Percentiles rank a stretch among this genome's conserved stretches.
Conservation (phyloP, 2,113 vertebrate species). For the Eurypyga helias region DNA sequence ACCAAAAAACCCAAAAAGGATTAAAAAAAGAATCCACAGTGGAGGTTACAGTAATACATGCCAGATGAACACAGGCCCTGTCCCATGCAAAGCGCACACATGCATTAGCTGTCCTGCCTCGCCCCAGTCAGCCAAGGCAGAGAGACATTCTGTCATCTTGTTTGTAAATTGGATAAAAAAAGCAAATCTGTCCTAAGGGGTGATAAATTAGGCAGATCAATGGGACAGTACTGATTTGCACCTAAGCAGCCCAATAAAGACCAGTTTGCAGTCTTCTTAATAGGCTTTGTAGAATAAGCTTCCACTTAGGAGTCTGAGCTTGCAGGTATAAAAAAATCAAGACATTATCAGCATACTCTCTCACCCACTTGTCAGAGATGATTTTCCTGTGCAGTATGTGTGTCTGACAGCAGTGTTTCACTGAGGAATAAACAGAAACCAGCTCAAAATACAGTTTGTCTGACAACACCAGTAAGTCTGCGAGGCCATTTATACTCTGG, state of each 20-base stretch:
- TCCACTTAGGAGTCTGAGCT: background rate
- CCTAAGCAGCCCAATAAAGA: background rate
- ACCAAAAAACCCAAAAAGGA: too few species aligned
- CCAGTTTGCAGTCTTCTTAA: background rate
- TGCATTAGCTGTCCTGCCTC: background rate
- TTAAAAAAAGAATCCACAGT: too few species aligned
- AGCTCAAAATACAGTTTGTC: constrained; percentile 83
- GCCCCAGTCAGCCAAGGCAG: background rate
- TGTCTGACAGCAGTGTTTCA: background rate
- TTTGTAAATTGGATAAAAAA: background rate
- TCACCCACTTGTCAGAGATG: background rate
- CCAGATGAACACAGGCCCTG: background rate
- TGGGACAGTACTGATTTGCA: background rate
- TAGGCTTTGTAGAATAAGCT: background rate
- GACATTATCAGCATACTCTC: background rate
- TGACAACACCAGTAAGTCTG: constrained; percentile 80
- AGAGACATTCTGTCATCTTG: background rate
- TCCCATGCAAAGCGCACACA: background rate
- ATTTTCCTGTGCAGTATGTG: background rate
- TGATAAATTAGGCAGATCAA: background rate
- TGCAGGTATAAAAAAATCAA: background rate
- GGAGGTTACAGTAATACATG: background rate
- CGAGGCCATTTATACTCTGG: constrained; percentile 72
- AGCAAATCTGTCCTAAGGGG: background rate
- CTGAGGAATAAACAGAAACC: constrained; percentile 52